Percentiles rank a stretch among this genome's conserved stretches.
Evolutionary conservation across 1,140 invertebrate genomes (phyloP).

Genomic region (Caenorhabditis brenneri): DNA sequence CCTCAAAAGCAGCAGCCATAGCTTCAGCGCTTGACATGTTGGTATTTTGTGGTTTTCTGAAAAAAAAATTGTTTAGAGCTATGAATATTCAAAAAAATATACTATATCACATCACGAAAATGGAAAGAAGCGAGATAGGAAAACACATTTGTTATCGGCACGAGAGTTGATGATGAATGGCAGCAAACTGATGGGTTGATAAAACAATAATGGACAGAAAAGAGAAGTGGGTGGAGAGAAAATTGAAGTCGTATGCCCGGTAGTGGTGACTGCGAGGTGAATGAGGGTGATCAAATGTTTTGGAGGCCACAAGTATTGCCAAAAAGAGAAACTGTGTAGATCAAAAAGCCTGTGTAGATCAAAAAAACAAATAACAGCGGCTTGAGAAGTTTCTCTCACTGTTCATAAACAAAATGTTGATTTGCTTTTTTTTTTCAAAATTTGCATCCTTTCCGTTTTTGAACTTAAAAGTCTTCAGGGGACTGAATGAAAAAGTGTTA

Average conservation of each 20-base stretch:
- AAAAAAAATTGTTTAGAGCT: no score
- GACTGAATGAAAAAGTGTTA: no score
- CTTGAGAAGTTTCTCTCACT: no score
- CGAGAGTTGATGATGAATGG: not conserved
- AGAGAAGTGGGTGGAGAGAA: not conserved
- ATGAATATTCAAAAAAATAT: no score
- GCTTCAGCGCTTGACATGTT: slow-evolving; percentile 9
- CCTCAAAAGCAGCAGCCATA: slow-evolving; percentile 6
- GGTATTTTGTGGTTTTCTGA: not conserved
- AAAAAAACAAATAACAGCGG: no score
- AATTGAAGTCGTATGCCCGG: not conserved
- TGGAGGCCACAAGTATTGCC: not conserved
- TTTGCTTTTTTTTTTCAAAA: no score
- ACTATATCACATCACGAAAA: not conserved
- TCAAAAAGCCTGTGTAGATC: no score
- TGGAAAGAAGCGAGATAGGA: not conserved
- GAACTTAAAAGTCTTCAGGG: no score
- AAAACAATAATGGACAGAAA: not conserved
- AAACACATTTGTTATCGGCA: not conserved
- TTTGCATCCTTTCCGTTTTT: no score
- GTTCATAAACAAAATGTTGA: no score
- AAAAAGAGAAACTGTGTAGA: no score
- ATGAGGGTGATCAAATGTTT: no score
- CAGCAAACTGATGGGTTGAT: not conserved
- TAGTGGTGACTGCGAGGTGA: not conserved